Evolutionary conservation across 64 coral and sea anemone species (phyloP), one percentile per base, ranked within the genome.

Genomic region (Trachythela sp.): DNA sequence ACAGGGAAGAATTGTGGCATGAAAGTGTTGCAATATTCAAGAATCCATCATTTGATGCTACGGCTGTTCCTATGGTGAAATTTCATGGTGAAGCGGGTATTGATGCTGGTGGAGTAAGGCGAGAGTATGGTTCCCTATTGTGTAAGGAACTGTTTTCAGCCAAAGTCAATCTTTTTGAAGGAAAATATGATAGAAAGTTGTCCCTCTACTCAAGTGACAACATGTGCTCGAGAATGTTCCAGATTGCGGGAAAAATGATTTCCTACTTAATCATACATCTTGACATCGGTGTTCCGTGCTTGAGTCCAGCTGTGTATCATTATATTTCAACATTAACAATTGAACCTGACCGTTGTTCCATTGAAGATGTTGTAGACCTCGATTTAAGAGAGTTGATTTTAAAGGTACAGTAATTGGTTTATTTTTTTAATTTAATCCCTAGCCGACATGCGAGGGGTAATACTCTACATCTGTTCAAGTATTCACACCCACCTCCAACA

Each of bases 31-130:
- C 49, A 52, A 52, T 52, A 52, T 52, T 52, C 49, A 52, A 52
- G 49, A 52, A 52, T 52, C 13, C 20, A 1, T 52, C 49, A 0
- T 52, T 52, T 8, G 49, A 52, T 52, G 49, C 49, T 52, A 52
- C 13, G 49, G 49, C 49, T 52, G 49, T 52, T 52, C 49, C 49
- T 0, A 52, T 52, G 49, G 49, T 52, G 49, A 52, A 52, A 20
- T 91, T 91, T 54, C 35, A 40, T 20, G 89, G 89, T 67, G 89
- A 91, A 91, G 83, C 39, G 1, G 89, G 56, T 91, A 32, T 91
- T 38, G 83, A 91, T 91, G 51, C 54, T 29, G 84, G 89, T 22
- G 89, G 89, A 33, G 24, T 91, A 36, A 32, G 36, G 7, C 36
- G 84, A 48, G 89, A 91, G 85, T 91, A 85, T 85, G 83, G 50